phyloP scores from a whole-genome alignment of 1,140 invertebrate species.

The Pseudomyrmex flavicornis region DNA sequence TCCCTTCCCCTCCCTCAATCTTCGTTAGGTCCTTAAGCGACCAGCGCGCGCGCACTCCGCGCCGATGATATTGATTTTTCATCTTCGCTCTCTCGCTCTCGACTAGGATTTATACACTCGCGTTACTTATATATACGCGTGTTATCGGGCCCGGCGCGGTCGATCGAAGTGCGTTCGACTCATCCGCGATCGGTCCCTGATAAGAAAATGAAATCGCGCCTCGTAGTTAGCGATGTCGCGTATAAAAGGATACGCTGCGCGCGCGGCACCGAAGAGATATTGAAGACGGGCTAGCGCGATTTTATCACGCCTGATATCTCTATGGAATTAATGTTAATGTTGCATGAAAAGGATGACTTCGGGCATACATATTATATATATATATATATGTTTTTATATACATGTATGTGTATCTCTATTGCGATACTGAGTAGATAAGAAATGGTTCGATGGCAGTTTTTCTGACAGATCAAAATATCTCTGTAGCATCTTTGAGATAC shows the following conservation, averaged over 20 bases:
- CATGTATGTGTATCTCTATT: too few relatives aligned
- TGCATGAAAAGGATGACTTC: not conserved
- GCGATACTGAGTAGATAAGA: not conserved
- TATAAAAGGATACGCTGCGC: constrained; percentile 21
- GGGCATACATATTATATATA: not conserved
- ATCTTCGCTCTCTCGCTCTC: constrained; percentile 19
- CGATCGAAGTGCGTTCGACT: constrained; percentile 4
- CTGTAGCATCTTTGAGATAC: too few relatives aligned
- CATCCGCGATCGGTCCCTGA: not conserved
- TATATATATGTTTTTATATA: not conserved
- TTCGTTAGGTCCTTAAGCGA: constrained; percentile 42
- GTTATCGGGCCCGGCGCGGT: constrained; percentile 21
- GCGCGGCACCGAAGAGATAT: constrained; percentile 1
- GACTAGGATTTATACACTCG: constrained; percentile 38
- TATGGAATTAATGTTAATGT: constrained; percentile 48
- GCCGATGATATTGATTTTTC: constrained; percentile 65
- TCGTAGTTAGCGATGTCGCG: constrained; percentile 41
- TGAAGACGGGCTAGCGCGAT: constrained; percentile 30
- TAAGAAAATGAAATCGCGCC: constrained; percentile 54
- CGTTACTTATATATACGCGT: not conserved
- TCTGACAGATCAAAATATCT: not conserved
- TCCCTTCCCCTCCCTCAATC: constrained; percentile 7
- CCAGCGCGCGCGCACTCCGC: not conserved
- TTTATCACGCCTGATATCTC: constrained; percentile 8
- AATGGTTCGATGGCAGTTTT: not conserved